Conservation (phyloP, 2,113 vertebrate genomes). For the Uropsilus gracilis region DNA sequence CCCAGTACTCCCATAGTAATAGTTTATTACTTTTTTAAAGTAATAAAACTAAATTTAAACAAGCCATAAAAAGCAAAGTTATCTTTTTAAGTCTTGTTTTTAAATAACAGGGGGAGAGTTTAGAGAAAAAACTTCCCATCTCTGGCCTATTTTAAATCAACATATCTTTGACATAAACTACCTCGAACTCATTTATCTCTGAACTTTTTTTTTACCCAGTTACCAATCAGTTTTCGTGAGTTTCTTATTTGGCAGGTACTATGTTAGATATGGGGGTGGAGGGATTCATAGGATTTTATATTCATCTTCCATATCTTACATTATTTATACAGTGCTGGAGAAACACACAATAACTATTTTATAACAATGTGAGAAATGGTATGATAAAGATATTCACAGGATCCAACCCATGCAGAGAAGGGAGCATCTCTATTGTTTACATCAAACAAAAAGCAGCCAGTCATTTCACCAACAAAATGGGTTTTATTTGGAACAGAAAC, state of each 20-base stretch:
- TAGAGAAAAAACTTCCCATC: background rate
- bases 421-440: background rate
- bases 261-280: background rate
- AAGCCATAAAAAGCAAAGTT: background rate
- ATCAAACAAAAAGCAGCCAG: background rate
- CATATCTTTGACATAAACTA: background rate
- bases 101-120: background rate
- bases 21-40: background rate
- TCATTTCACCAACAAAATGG: no score
- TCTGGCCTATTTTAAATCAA: background rate
- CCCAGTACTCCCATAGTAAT: background rate
- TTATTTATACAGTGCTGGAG: background rate
- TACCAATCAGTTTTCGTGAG: background rate
- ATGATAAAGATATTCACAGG: background rate
- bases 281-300: background rate
- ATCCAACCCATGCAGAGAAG: background rate
- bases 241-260: background rate
- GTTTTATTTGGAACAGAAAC: no score
- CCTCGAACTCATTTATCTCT: background rate
- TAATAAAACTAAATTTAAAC: background rate
- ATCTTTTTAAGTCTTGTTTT: constrained; percentile 12
- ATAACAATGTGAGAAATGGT: background rate
- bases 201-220: background rate
- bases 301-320: background rate
- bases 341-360: background rate